Evolutionary conservation across 2,888 invertebrate genomes (phyloP).

Genomic region (Agrochola circellaris): DNA sequence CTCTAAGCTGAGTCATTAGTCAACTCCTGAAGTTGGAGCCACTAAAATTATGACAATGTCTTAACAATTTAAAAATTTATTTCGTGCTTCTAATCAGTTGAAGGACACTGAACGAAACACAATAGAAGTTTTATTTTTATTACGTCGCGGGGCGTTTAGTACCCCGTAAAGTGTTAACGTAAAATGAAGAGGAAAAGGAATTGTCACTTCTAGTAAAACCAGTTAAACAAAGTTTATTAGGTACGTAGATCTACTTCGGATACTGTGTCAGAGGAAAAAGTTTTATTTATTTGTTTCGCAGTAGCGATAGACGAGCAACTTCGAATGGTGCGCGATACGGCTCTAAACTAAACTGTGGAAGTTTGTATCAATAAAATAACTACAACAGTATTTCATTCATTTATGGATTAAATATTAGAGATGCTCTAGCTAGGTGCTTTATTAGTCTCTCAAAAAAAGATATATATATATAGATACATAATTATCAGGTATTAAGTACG

Average conservation of each 20-base stretch:
- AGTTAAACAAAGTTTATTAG: not conserved
- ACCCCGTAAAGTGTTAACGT: not conserved
- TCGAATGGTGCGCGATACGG: slow-evolving; percentile 10
- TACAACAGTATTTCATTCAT: not conserved
- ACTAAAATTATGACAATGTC: not conserved
- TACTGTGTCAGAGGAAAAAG: slow-evolving; percentile 9
- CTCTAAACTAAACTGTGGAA: not conserved
- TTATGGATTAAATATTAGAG: not conserved
- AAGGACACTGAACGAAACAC: no score
- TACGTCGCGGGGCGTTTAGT: no score
- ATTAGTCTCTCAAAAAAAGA: no score
- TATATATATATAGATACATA: no score
- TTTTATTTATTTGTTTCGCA: not conserved
- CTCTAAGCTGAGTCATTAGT: not conserved
- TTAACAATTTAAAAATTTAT: not conserved
- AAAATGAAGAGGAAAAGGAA: not conserved
- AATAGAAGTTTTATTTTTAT: no score
- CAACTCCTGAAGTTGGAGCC: not conserved
- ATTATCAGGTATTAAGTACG: no score
- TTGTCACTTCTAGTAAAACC: not conserved
- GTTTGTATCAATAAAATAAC: slow-evolving; percentile 4
- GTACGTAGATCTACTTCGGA: slow-evolving; percentile 6
- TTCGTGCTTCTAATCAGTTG: no score
- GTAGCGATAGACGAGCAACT: slow-evolving; percentile 5
- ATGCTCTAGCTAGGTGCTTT: no score